Percentiles rank a stretch among this genome's conserved stretches.
Conservation (phyloP, 2,888 invertebrate species). For the Platycnemis pennipes region DNA sequence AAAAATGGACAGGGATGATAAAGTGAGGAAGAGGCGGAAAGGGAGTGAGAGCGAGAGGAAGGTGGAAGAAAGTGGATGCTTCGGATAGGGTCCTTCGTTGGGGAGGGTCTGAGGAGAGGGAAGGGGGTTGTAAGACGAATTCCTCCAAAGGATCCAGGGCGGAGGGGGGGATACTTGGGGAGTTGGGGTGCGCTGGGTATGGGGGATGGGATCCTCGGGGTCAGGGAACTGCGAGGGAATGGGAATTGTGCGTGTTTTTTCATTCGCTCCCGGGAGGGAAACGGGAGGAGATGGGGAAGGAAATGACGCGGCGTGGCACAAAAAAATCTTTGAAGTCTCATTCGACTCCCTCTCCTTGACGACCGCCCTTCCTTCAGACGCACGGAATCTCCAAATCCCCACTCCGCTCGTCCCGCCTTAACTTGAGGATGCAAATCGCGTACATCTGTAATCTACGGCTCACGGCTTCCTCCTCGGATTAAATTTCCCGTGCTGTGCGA, state of each 20-base stretch:
- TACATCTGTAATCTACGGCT: background rate
- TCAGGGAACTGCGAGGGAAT: slow-evolving; percentile 51
- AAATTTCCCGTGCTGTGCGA: no score
- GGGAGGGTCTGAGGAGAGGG: background rate
- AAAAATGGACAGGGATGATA: slow-evolving; percentile 58
- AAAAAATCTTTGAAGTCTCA: slow-evolving; percentile 52
- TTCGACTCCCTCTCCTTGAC: background rate
- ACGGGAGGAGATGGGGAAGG: slow-evolving; percentile 34
- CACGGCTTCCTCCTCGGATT: background rate
- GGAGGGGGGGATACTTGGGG: background rate
- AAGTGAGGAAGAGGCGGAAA: slow-evolving; percentile 40
- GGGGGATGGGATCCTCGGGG: slow-evolving; percentile 33
- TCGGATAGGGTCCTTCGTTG: background rate
- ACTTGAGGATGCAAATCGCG: background rate
- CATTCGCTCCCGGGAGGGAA: background rate
- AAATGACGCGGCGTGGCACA: slow-evolving; percentile 30
- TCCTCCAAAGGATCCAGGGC: background rate
- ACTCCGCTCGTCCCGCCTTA: background rate
- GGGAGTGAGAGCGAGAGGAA: background rate
- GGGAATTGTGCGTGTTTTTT: slow-evolving; percentile 51
- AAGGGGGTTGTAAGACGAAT: slow-evolving; percentile 37
- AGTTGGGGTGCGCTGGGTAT: background rate
- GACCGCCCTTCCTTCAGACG: background rate
- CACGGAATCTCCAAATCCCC: background rate
- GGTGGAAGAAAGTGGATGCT: background rate